Evolutionary conservation across 2,113 vertebrate genomes (phyloP).

Genomic region (Candoia aspera): DNA sequence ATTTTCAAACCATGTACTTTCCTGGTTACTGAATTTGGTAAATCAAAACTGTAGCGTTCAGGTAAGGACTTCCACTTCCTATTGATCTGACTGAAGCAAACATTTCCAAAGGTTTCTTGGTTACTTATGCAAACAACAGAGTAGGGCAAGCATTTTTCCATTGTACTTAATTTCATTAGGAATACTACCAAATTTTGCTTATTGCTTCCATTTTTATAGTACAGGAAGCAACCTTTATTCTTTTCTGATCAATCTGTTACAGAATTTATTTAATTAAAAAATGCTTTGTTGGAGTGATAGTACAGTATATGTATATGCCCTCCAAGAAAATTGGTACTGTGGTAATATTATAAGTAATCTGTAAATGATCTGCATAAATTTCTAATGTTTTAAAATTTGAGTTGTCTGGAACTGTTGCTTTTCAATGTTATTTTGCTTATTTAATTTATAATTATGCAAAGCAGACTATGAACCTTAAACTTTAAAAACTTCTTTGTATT

Average conservation of each 20-base stretch:
- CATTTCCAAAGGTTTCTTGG: conserved; percentile 37
- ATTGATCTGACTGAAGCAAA: conserved; percentile 14
- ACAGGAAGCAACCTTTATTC: conserved; percentile 50
- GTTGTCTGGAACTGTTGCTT: conserved; percentile 30
- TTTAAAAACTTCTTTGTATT: not conserved
- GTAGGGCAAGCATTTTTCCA: conserved; percentile 24
- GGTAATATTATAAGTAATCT: conserved; percentile 3
- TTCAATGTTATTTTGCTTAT: conserved; percentile 30
- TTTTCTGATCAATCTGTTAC: conserved; percentile 40
- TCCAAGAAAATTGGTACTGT: fast-evolving
- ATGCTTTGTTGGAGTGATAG: not conserved
- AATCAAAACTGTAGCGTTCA: conserved; percentile 2
- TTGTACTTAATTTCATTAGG: conserved; percentile 36
- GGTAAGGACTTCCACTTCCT: conserved; percentile 55
- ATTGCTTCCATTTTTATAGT: conserved; percentile 10
- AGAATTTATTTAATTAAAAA: conserved; percentile 45
- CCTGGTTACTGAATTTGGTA: conserved; percentile 41
- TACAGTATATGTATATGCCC: not conserved
- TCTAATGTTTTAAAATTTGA: conserved; percentile 22
- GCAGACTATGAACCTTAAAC: fast-evolving
- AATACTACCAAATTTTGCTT: conserved; percentile 26
- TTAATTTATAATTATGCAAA: conserved; percentile 21
- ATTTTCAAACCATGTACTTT: conserved; percentile 49
- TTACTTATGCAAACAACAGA: conserved; percentile 38
- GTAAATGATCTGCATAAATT: not conserved